Base-by-base conservation (phyloP, 2,113 vertebrate species). In the Chaenogobius annularis region DNA sequence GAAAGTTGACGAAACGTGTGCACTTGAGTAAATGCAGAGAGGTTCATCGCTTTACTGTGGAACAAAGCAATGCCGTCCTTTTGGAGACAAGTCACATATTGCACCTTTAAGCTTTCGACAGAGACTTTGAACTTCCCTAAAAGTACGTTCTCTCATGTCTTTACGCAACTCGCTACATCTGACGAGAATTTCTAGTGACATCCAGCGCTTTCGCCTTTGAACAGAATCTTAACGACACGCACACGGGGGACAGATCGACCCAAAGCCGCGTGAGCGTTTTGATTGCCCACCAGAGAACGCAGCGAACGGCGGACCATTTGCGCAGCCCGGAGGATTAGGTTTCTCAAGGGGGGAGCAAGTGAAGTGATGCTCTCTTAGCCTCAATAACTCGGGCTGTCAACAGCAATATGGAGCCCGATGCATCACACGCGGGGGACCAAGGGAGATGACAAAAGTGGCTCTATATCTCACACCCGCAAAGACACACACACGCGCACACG, bases 311-410 rank as follows among this genome's bases (percentile, higher is more conserved):
- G 20, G 22, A 23, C 68, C 70, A 68, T 65, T 44, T 61, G 73
- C 63, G 48, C 61, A 66, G 68, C 68, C 69, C 66, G 20, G 73
- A 48, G 73, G 71, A 74, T 78, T 78, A 83, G 13, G 13, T 66
- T 82, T 82, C 73, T 74, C 55, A 13, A 23, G 22, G 55, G 74
- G 68, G 61, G 66, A 77, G 73, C 65, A 64, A 80, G 78, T 73
- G 73, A 70, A 88, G 69, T 77, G 78, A 81, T 56, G 74, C 7
- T 63, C 83, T 80, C 75, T 82, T 79, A 82, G 77, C 85, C 77
- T 77, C 85, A 85, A 85, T 90, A 85, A 88, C 81, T 84, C 67
- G 62, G 68, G 64, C 77, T 84, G 90, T 83, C 87, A 63, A 43
- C 77, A 86, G 83, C 82, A 81, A 86, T 87, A 80, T 67, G 59